phyloP scores from a whole-genome alignment of 2,888 invertebrate species.

The Palloptera scutellata region DNA sequence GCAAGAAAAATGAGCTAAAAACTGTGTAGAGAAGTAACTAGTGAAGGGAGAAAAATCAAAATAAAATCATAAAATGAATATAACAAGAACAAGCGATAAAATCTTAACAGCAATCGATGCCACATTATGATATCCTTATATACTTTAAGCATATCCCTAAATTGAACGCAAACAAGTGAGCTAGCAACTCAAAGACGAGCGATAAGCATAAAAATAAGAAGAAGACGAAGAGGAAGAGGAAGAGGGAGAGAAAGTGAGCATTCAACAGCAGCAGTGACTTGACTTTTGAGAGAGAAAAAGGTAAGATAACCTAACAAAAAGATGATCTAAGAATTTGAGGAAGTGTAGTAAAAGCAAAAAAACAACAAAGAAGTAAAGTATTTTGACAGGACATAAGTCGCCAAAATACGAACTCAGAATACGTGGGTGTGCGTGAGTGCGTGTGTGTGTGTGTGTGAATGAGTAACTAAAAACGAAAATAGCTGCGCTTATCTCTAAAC shows the following conservation, averaged over 20 bases:
- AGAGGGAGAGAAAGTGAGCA: background rate
- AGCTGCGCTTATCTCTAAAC: conserved; percentile 47
- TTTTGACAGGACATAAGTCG: conserved; percentile 16
- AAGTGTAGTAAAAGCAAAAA: too few species aligned
- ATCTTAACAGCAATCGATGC: conserved; percentile 35
- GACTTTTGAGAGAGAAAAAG: background rate
- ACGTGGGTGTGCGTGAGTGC: background rate
- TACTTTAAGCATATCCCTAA: conserved; percentile 31
- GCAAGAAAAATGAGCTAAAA: conserved; percentile 1
- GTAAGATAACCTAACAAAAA: background rate
- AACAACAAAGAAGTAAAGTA: background rate
- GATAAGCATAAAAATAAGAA: background rate
- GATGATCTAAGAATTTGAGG: background rate
- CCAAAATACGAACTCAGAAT: conserved; percentile 1
- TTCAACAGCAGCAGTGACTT: background rate
- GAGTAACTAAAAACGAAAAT: background rate
- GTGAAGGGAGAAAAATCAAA: background rate
- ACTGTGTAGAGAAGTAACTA: background rate
- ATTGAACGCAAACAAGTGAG: background rate
- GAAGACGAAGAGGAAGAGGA: too few species aligned
- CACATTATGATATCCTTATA: conserved; percentile 32
- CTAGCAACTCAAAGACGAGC: background rate
- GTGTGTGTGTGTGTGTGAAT: background rate
- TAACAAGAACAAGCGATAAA: conserved; percentile 21
- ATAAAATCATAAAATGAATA: background rate